Conservation (phyloP, 2,113 vertebrate species). For the Cephalophus harveyi region DNA sequence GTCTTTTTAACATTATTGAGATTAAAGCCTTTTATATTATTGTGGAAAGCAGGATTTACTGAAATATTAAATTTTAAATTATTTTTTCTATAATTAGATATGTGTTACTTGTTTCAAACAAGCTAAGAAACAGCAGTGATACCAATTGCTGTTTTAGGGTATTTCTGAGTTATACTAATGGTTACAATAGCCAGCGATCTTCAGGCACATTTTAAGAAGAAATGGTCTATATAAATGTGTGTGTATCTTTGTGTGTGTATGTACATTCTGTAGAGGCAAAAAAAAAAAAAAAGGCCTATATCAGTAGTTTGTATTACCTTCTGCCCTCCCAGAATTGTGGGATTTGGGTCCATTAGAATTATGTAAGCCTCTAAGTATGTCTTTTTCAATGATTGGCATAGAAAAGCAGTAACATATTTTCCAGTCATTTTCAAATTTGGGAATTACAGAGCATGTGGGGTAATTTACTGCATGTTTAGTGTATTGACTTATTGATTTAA, state of each 20-base stretch:
- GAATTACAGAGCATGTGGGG: neutral
- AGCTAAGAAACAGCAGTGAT: neutral
- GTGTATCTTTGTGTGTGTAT: neutral
- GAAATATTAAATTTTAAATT: conserved; percentile 37
- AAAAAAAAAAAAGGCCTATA: neutral
- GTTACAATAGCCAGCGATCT: neutral
- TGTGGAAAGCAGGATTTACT: conserved; percentile 18
- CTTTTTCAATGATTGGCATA: neutral
- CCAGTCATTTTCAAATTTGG: conserved; percentile 36
- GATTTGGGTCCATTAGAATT: neutral
- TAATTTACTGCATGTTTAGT: neutral
- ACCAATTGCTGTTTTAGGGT: neutral
- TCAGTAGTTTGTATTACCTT: neutral
- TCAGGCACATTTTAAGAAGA: neutral
- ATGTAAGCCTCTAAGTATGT: neutral
- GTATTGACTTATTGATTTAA: conserved; percentile 13
- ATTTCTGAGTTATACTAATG: neutral
- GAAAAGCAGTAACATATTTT: conserved; percentile 20
- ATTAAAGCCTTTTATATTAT: neutral
- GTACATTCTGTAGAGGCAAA: neutral
- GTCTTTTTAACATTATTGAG: conserved; percentile 11
- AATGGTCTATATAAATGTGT: neutral
- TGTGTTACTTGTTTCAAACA: conserved; percentile 18
- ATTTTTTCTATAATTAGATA: conserved; percentile 27
- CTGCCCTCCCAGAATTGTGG: neutral